Evolutionary conservation across 2,113 vertebrate species (phyloP).

Genomic region (Otis tarda): DNA sequence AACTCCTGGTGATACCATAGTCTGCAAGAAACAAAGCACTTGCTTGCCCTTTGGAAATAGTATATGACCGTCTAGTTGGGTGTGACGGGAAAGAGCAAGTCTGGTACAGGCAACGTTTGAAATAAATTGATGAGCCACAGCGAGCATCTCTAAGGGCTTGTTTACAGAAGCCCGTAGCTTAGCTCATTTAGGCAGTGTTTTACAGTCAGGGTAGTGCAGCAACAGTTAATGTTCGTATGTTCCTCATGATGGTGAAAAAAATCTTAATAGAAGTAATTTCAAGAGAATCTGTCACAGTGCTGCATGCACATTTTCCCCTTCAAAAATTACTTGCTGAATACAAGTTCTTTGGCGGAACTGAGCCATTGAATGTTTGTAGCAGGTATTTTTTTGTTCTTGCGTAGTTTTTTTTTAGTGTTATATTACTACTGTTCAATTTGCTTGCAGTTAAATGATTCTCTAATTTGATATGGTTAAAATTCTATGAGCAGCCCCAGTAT

Average conservation of each 20-base stretch:
- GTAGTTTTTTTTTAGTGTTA: not conserved
- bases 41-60: not conserved
- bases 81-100: not conserved
- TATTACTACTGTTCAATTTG: not conserved
- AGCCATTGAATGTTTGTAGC: not conserved
- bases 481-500: not conserved
- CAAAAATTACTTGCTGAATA: not conserved
- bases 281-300: not conserved
- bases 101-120: not conserved
- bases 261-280: not conserved
- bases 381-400: not conserved
- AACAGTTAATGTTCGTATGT: fast-evolving
- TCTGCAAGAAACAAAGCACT: not conserved
- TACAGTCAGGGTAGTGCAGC: not conserved
- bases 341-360: not conserved
- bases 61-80: fast-evolving
- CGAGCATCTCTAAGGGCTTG: not conserved
- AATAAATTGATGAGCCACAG: not conserved
- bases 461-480: not conserved
- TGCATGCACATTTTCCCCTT: not conserved
- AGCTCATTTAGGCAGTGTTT: not conserved
- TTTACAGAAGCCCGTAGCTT: not conserved
- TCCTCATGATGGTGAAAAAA: not conserved
- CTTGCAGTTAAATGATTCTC: not conserved
- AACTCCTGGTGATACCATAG: not conserved